Evolutionary conservation across 2,113 vertebrate species (phyloP).

Genomic region (Bubalus kerabau): DNA sequence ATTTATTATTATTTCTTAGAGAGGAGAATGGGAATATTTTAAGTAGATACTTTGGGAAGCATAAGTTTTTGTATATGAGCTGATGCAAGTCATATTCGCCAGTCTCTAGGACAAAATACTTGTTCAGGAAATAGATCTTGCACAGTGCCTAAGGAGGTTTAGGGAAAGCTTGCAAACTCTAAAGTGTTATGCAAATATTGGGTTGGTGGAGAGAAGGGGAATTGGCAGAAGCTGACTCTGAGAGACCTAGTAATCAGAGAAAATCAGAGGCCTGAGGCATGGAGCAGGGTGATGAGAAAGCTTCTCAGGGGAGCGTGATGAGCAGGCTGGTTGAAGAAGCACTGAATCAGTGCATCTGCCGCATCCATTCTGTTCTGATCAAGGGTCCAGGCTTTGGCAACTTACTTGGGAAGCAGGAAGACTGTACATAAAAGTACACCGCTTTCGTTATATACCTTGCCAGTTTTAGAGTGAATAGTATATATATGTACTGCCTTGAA

Average conservation of each 20-base stretch:
- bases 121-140: not conserved
- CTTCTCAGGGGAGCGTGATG: no score
- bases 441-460: not conserved
- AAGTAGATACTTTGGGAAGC: not conserved
- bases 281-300: not conserved
- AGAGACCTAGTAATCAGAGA: not conserved
- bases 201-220: not conserved
- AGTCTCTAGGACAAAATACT: not conserved
- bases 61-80: not conserved
- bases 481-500: not conserved
- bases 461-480: not conserved
- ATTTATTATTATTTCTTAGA: not conserved
- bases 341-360: accelerated
- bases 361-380: not conserved
- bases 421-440: not conserved
- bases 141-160: not conserved
- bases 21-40: not conserved
- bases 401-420: not conserved
- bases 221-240: not conserved
- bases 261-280: not conserved
- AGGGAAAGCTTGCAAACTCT: not conserved
- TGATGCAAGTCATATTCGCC: not conserved
- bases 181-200: not conserved
- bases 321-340: not conserved
- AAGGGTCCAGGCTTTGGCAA: not conserved